These are phyloP conservation scores for Lasioglossum lativentre DNA, from an alignment of 2,888 invertebrate genomes.

Conservation along the genomic window DNA sequence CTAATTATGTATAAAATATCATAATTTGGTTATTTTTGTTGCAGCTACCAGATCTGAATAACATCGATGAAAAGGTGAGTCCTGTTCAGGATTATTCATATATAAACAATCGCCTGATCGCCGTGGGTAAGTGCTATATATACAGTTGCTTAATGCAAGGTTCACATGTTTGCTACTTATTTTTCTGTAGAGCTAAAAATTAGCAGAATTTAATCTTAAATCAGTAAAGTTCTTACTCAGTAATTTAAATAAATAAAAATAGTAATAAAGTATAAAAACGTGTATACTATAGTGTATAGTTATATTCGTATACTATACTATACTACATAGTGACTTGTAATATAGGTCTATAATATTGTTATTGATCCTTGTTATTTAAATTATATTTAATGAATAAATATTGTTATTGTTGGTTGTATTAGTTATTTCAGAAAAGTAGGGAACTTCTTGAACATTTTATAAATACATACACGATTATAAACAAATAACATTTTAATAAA, in stretches of 20 bases:
- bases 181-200: background rate
- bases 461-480: background rate
- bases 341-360: background rate
- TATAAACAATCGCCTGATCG: conserved; percentile 1
- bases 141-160: background rate
- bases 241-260: background rate
- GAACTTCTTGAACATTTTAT: background rate
- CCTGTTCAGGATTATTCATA: background rate
- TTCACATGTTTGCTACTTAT: background rate
- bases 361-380: background rate
- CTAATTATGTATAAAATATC: background rate
- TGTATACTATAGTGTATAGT: background rate
- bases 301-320: no score
- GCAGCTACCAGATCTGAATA: conserved; percentile 81
- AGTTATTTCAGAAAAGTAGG: background rate
- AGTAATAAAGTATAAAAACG: background rate
- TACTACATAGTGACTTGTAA: background rate
- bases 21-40: conserved; percentile 44
- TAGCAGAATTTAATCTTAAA: background rate
- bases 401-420: background rate
- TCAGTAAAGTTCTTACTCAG: background rate
- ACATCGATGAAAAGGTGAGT: conserved; percentile 83
- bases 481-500: background rate
- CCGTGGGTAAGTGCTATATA: conserved; percentile 38
- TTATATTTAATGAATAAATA: background rate